Base-by-base conservation (phyloP, 92 coral and sea anemone genomes). In the Palythoa grandis region DNA sequence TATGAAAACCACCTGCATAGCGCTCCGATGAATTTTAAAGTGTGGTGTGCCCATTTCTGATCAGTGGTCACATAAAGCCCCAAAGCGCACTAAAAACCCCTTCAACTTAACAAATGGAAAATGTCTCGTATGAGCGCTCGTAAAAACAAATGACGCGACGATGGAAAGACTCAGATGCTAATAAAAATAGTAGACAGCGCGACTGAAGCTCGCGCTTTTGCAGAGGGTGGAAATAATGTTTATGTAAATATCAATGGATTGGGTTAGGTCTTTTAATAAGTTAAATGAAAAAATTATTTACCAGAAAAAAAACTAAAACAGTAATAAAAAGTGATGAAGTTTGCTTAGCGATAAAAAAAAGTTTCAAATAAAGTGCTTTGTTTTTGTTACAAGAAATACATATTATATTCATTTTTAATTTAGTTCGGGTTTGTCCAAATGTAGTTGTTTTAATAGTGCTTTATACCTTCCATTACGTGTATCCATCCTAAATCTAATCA, bases 381-480 rank as follows among this genome's bases (percentile, higher is more conserved):
- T 11, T 25, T 65, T 65, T 12, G 39, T 25, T 7, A 69, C 23
- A 69, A 69, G 25, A 37, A 24, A 37, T 0, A 22, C 10, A 65
- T n/a, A 4, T n/a, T n/a, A 25, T 23, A 19, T 65, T 65, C 29
- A 65, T 12, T 12, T n/a, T 65, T 7, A 24, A 88, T 89, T 77
- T 72, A 70, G 72, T 70, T 77, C 65, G 13, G 70, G 83, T 93
- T 89, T 82, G 84, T 78, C 87, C 84, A 79, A 89, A 89, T 89
- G 63, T 70, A 79, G 88, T 84, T 88, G 72, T 87, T 89, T 89
- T 92, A 29, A 29, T 29, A 82, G 15, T 16, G 72, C 60, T 65
- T 43, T 11, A 52, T 47, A 40, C 52, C 71, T 20, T 37, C 54
- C 29, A 16, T 78, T 78, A 70, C 24, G 66, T 80, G 57, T 65